Evolutionary conservation across 2,888 invertebrate species (phyloP).

Genomic region (Endomychus coccineus): DNA sequence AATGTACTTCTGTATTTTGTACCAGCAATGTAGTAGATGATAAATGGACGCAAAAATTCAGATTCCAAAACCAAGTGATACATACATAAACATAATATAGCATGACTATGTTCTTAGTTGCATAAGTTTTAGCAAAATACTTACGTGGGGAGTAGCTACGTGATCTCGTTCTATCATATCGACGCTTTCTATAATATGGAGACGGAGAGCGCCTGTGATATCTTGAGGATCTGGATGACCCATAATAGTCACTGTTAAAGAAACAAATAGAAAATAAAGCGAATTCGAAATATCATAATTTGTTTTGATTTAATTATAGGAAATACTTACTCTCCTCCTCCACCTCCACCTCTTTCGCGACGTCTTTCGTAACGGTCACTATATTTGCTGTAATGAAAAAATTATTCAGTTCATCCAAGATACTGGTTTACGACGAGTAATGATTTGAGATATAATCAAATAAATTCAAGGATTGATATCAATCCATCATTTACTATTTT

Average conservation of each 20-base stretch:
- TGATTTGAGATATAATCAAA: no score
- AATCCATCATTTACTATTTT: no score
- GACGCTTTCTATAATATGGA: constrained; percentile 32
- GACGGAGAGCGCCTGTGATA: constrained; percentile 33
- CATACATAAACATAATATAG: no score
- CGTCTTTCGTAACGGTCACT: constrained; percentile 32
- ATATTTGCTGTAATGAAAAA: constrained; percentile 31
- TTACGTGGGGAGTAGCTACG: constrained; percentile 38
- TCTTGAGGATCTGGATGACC: constrained; percentile 22
- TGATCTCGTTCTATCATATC: constrained; percentile 33
- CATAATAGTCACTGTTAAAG: constrained; percentile 30
- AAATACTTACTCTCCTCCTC: constrained; percentile 34
- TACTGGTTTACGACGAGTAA: no score
- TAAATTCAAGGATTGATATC: no score
- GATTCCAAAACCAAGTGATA: no score
- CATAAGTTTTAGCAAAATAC: no score
- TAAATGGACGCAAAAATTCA: no score
- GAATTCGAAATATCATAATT: neutral
- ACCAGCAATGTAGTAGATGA: no score
- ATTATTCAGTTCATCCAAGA: neutral
- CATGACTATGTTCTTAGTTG: no score
- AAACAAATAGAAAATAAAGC: constrained; percentile 10
- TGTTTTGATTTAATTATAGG: neutral
- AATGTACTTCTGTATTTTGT: no score
- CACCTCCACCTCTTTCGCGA: no score